These are phyloP conservation scores for Pseudomugil gertrudae DNA, from an alignment of 2,797 vertebrate species.

Conservation along the genomic window DNA sequence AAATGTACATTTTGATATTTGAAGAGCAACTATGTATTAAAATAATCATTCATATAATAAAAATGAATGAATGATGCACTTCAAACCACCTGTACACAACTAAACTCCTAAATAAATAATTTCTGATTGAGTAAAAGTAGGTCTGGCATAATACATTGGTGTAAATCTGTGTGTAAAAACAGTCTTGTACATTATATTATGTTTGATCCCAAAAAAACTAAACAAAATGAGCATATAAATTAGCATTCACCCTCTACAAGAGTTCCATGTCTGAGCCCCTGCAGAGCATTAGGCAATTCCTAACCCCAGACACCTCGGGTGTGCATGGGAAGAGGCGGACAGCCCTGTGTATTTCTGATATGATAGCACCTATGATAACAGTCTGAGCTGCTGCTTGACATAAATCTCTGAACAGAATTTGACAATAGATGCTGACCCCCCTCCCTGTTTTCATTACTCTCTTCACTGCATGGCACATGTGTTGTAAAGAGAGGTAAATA, in stretches of 20 bases:
- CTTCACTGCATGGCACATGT: slow-evolving; percentile 74
- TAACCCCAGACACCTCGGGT: slow-evolving; percentile 75
- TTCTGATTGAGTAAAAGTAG: too few relatives aligned
- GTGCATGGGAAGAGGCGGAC: slow-evolving; percentile 77
- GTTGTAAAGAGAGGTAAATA: slow-evolving; percentile 62
- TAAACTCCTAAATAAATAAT: too few relatives aligned
- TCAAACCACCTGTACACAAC: too few relatives aligned
- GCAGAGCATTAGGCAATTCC: slow-evolving; percentile 65
- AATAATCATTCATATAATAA: neutral
- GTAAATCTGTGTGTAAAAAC: neutral
- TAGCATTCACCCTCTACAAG: slow-evolving; percentile 40
- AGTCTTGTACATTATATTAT: too few relatives aligned
- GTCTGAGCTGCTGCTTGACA: slow-evolving; percentile 68
- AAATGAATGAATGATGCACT: neutral
- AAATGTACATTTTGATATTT: slow-evolving; percentile 15
- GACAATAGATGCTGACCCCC: slow-evolving; percentile 73
- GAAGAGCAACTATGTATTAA: neutral
- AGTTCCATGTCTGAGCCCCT: slow-evolving; percentile 51
- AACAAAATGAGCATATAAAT: slow-evolving; percentile 28
- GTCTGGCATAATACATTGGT: neutral
- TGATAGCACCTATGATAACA: slow-evolving; percentile 61
- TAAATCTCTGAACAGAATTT: slow-evolving; percentile 67
- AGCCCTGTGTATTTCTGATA: slow-evolving; percentile 77
- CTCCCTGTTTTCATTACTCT: slow-evolving; percentile 65
- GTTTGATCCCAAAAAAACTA: too few relatives aligned